A percentile compares a stretch with the other conserved stretches of the same genome.
Conservation (phyloP, 2,888 invertebrate species). For the Eueremaeus valkanovi region DNA sequence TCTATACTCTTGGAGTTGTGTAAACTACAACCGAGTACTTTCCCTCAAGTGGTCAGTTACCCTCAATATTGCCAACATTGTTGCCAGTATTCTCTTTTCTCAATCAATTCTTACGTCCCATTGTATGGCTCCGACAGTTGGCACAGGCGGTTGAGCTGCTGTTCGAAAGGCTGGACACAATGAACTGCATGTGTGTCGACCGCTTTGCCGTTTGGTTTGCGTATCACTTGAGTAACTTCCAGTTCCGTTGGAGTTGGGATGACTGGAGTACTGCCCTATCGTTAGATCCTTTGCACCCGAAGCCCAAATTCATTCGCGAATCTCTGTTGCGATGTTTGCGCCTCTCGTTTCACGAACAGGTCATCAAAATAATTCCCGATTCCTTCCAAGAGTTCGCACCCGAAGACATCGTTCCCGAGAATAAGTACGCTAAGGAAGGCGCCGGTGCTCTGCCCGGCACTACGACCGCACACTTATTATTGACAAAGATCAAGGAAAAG, state of each 20-base stretch:
- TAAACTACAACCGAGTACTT: constrained; percentile 89
- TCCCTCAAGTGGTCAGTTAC: constrained; percentile 76
- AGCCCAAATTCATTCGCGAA: constrained; percentile 89
- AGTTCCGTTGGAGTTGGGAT: constrained; percentile 98
- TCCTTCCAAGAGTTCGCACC: constrained; percentile 79
- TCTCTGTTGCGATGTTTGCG: constrained; percentile 71
- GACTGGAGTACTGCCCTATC: constrained; percentile 86
- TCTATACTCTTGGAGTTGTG: constrained; percentile 93
- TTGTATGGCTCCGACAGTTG: constrained; percentile 54
- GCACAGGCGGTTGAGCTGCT: constrained; percentile 97
- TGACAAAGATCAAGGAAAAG: constrained; percentile 79
- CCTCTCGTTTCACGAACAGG: constrained; percentile 81
- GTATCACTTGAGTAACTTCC: constrained; percentile 97
- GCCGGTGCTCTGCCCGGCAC: constrained; percentile 58
- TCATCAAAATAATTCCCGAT: constrained; percentile 86
- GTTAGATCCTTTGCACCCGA: constrained; percentile 79
- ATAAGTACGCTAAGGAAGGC: constrained; percentile 84
- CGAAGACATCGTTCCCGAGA: constrained; percentile 74
- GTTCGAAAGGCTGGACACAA: constrained; percentile 89
- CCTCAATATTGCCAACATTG: no score
- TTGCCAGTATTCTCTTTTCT: constrained; percentile 43
- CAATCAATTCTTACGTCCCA: no score
- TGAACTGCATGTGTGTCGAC: constrained; percentile 96
- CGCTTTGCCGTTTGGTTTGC: constrained; percentile 96
- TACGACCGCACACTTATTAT: constrained; percentile 70